Base-by-base conservation (phyloP, 2,888 invertebrate genomes). In the Eulithis prunata region DNA sequence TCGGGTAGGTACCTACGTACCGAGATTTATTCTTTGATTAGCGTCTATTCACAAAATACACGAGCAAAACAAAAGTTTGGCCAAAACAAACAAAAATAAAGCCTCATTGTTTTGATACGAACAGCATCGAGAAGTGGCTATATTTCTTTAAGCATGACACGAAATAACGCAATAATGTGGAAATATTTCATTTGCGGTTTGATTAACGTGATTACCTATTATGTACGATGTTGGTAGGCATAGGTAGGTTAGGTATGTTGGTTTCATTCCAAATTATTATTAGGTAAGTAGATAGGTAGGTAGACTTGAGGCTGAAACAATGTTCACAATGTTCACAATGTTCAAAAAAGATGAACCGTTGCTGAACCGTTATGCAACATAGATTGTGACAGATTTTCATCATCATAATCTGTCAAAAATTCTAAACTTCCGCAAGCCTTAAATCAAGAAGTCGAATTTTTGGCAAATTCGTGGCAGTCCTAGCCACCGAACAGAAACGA, bases 21-120 rank as follows among this genome's bases (percentile, higher is more conserved):
- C 69, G 73, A 86, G 87, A 88, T 88, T 86, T 88, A 87, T 87
- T 78, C 84, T 81, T 86, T 87, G 87, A 88, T 87, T 87, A 88
- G 84, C 82, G 82, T 83, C 79, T 81, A 81, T 84, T 81, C 78
- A 75, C 75, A 70, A 75, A 78, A 82, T 79, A 79, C 77, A 78
- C 74, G 76, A 78, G 64, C 67, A 62, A 68, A 76, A 72, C 71
- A 70, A 71, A 66, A 65, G 58, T 62, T 59, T 43, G 51, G 71
- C 49, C 60, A 55, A 62, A 21, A 68, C 53, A 66, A 54, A 66
- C 55, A 66, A 67, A 49, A 69, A 54, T 60, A 60, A 63, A 60
- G 21, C 32, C 57, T 45, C 49, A 64, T 57, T 64, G 62, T 66
- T 59, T 56, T 62, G 55, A 69, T 64, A 64, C 49, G 38, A 36